Conservation (phyloP, 2,888 invertebrate genomes). For the Drosophila affinis region DNA sequence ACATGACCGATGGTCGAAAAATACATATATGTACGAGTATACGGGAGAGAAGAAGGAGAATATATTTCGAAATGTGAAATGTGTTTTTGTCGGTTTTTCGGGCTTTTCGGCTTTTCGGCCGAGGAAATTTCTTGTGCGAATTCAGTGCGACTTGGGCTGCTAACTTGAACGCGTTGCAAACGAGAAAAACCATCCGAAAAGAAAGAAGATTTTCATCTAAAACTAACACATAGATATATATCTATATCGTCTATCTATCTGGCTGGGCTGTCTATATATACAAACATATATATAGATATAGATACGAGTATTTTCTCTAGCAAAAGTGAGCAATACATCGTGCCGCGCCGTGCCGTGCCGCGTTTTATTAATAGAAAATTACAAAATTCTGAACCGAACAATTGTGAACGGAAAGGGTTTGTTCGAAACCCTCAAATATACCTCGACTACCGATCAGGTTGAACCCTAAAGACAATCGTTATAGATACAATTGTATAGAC, state of each 20-base stretch:
- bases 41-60: slow-evolving; percentile 40
- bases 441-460: neutral
- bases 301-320: slow-evolving; percentile 74
- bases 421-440: slow-evolving; percentile 20
- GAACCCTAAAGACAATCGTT: neutral
- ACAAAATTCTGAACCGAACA: slow-evolving; percentile 72
- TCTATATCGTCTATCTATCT: slow-evolving; percentile 46
- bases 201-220: slow-evolving; percentile 70
- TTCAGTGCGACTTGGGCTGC: slow-evolving; percentile 84
- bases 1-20: slow-evolving; percentile 50
- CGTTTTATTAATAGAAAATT: slow-evolving; percentile 75
- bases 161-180: slow-evolving; percentile 84
- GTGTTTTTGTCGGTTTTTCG: slow-evolving; percentile 39
- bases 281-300: slow-evolving; percentile 69
- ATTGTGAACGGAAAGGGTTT: slow-evolving; percentile 62
- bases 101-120: slow-evolving; percentile 70
- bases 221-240: slow-evolving; percentile 65
- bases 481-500: slow-evolving; percentile 12
- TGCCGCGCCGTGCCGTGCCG: slow-evolving; percentile 55
- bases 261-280: slow-evolving; percentile 58
- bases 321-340: slow-evolving; percentile 79
- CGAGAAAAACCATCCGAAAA: slow-evolving; percentile 77
- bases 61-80: slow-evolving; percentile 72
- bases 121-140: slow-evolving; percentile 79
- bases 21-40: slow-evolving; percentile 13